These are phyloP conservation scores for Goniozus legneri DNA, from an alignment of 1,140 invertebrate genomes.

Conservation along the genomic window DNA sequence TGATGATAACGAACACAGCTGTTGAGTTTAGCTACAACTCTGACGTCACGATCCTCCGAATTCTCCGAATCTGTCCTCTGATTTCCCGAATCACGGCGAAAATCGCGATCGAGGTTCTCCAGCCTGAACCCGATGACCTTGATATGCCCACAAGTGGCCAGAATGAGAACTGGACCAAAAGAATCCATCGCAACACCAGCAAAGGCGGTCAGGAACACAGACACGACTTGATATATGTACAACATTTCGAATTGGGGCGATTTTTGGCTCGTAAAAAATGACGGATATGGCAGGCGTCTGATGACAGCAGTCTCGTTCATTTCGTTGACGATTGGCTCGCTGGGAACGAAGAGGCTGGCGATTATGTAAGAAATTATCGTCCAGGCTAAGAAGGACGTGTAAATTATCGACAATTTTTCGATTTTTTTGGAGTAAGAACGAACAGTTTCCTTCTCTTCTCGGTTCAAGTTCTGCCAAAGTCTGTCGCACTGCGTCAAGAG, in stretches of 20 bases:
- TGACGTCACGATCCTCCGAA: no score
- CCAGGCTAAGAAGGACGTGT: constrained; percentile 20
- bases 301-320: constrained; percentile 1
- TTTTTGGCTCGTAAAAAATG: constrained; percentile 10
- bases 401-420: constrained; percentile 18
- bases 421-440: constrained; percentile 17
- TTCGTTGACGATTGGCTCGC: neutral
- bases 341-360: constrained; percentile 18
- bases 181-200: constrained; percentile 25
- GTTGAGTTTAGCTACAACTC: constrained; percentile 2
- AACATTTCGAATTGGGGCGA: constrained; percentile 28
- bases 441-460: constrained; percentile 15
- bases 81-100: no score
- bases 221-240: constrained; percentile 17
- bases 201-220: constrained; percentile 17
- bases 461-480: constrained; percentile 20
- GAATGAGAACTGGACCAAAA: constrained; percentile 18
- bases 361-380: constrained; percentile 25
- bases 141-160: constrained; percentile 25
- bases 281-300: constrained; percentile 24
- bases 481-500: constrained; percentile 19
- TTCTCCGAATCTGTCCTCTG: no score
- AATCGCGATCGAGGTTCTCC: no score
- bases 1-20: constrained; percentile 21
- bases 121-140: constrained; percentile 21